phyloP scores from a whole-genome alignment of 2,888 invertebrate genomes.

The Malthinus flaveolus region DNA sequence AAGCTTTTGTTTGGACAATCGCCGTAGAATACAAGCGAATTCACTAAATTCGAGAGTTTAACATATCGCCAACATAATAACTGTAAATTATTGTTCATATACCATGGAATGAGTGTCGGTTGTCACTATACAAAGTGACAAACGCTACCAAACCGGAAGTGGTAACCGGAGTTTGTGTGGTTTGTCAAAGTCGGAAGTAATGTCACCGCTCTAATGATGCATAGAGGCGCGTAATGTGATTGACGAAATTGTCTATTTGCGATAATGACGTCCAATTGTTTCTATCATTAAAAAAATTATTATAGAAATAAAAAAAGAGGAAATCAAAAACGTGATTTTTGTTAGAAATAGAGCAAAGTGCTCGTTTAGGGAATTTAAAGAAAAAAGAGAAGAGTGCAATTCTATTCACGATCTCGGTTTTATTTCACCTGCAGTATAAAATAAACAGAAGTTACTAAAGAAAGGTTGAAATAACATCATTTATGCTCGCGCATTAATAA shows the following conservation, averaged over 20 bases:
- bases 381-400: no score
- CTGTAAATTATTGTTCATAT: slow-evolving; percentile 28
- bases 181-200: slow-evolving; percentile 44
- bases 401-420: no score
- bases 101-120: slow-evolving; percentile 23
- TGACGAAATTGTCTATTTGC: slow-evolving; percentile 21
- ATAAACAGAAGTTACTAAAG: no score
- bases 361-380: no score
- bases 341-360: no score
- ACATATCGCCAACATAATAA: slow-evolving; percentile 24
- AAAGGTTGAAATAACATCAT: no score
- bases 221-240: slow-evolving; percentile 18
- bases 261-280: slow-evolving; percentile 17
- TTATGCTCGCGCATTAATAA: no score
- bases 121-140: slow-evolving; percentile 41
- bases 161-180: slow-evolving; percentile 46
- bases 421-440: no score
- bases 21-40: slow-evolving; percentile 5
- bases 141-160: slow-evolving; percentile 47
- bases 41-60: slow-evolving; percentile 17
- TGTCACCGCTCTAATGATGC: slow-evolving; percentile 40
- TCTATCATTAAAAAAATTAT: neutral
- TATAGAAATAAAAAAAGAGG: no score
- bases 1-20: neutral
- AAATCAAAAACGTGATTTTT: no score